Evolutionary conservation across 2,797 vertebrate genomes (phyloP), one percentile per base, ranked within the genome.

Genomic region (Sitta carolinensis): DNA sequence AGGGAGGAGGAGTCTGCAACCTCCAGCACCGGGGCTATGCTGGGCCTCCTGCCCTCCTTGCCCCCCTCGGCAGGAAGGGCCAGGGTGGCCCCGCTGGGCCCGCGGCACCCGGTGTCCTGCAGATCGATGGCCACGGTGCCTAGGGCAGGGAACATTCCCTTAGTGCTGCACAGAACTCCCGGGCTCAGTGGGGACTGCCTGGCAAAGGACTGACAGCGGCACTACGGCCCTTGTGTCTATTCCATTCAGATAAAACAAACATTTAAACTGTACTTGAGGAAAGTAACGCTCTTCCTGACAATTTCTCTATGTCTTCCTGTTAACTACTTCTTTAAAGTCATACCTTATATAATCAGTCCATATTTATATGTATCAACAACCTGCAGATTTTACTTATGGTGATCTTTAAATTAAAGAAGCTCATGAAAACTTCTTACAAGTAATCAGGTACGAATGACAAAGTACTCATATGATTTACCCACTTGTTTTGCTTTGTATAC

Each of bases 11-110:
- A 98, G 90, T 99, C 98, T 1, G 98, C 98, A 21, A 99, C 98
- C 97, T 99, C 98, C 83, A 99, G 95, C 61, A 99, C 98, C 0
- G 99, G 98, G 34, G 98, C 98, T 27, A 99, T 99, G 84, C 99
- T 99, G 18, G 98, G 98, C 86, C 98, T 97, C 42, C 98, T 96
- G 64, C 96, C 70, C 59, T 98, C 98, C 81, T 97, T 98, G n/a
- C 96, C 89, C 11, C 98, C 98, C 25, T 98, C 98, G 0, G 98
- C 92, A 3, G 99, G 98, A 30, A 98, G 98, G 12, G 98, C 93
- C 62, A 98, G 95, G 0, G 98, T 91, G 82, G 98, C 93, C 45
- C 97, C 96, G 4, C 97, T 96, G 36, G 97, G 32, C 3, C 97
- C 93, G 27, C 94, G 94, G 69, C 98, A 98, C 27, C 97, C 97